These are phyloP conservation scores for Pheosia tremula DNA, from an alignment of 2,888 invertebrate species.

Conservation along the genomic window DNA sequence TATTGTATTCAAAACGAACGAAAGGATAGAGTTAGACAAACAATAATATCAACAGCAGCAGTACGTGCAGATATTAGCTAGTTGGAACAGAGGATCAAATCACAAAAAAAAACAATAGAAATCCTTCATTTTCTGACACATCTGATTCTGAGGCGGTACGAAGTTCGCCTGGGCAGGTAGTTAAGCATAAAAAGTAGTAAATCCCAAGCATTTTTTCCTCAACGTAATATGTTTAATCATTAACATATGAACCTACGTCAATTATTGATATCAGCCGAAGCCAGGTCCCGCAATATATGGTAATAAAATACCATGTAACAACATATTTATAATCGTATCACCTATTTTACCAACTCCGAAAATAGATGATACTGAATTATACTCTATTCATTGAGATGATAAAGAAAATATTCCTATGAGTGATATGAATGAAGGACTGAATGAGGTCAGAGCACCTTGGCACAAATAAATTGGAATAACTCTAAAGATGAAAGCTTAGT, in stretches of 20 bases:
- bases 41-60: too few species aligned
- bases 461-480: background rate
- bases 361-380: constrained; percentile 1
- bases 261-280: constrained; percentile 1
- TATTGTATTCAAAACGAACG: too few species aligned
- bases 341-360: background rate
- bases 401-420: background rate
- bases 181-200: background rate
- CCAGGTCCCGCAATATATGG: background rate
- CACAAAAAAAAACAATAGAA: too few species aligned
- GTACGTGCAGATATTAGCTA: too few species aligned
- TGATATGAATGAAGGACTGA: background rate
- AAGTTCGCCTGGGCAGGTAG: too few species aligned
- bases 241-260: background rate
- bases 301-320: background rate
- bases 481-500: background rate
- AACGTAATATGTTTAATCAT: background rate
- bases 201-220: background rate
- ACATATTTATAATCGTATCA: constrained; percentile 1
- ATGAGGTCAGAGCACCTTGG: background rate
- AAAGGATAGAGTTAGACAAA: too few species aligned
- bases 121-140: too few species aligned
- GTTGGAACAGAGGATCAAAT: too few species aligned
- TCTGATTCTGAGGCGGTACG: too few species aligned
- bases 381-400: background rate